Evolutionary conservation across 1,140 invertebrate genomes (phyloP), one percentile per base, ranked within the genome.

Genomic region (Samia ricini): DNA sequence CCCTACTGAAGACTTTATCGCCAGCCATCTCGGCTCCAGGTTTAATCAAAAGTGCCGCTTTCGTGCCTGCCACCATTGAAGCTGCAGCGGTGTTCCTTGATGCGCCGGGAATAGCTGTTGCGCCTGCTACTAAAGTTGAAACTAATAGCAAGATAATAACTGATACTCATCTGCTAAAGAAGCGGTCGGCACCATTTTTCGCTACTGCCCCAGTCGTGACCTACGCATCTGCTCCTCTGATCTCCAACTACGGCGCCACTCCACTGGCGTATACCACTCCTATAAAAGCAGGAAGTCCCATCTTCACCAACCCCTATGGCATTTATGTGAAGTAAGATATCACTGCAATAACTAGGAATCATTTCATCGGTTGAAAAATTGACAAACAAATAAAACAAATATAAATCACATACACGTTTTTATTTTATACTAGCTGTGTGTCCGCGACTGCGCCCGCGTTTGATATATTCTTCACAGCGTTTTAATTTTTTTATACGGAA

Each of bases 41-140:
- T 50, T 51, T 73, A 3, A 50, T 69, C 7, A 72, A 68, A 42
- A 64, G 69, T 42, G 77, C 77, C 24, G 64, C 67, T 0, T 57
- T 76, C 26, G 59, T 64, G 63, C 73, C 81, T 60, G 71, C 72
- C 10, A 67, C 72, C 24, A 22, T 77, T 56, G 69, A 66, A 26
- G 72, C 67, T 19, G 76, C 81, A 26, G 74, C 77, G 26, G 76
- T 77, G 19, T 79, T 79, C 10, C 57, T 79, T 24, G 89, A 89
- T 60, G 86, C 89, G 26, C 81, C 86, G 49, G 90, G 89, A 70
- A 90, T 91, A 19, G 79, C 90, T 55, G 88, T 90, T 52, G 91
- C 91, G 58, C 88, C 90, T 64, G 85, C 88, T 56, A 84, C 89
- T 33, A 87, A 90, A 66, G 69, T 84, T 19, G 76, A 84, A 72